phyloP scores from a whole-genome alignment of 2,797 vertebrate species.

The Brotula barbata region DNA sequence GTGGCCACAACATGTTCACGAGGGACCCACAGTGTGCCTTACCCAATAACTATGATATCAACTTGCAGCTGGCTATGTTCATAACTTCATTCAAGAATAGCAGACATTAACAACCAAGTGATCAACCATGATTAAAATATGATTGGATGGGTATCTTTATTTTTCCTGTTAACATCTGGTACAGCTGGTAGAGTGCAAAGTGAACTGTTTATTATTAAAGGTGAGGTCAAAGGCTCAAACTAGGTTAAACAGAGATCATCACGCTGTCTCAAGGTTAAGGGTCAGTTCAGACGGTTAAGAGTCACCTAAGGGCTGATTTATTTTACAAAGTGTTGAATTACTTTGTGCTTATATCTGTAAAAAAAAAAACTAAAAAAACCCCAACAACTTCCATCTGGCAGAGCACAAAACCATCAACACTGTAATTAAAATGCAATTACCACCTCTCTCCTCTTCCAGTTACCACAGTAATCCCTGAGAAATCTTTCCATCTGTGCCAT shows the following conservation, averaged over 20 bases:
- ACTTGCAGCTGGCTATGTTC: too few species aligned
- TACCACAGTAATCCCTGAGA: slow-evolving; percentile 91
- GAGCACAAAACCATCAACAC: slow-evolving; percentile 92
- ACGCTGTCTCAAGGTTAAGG: slow-evolving; percentile 54
- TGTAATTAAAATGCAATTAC: slow-evolving; percentile 99
- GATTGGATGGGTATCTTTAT: too few species aligned
- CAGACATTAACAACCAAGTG: too few species aligned
- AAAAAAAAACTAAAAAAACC: too few species aligned
- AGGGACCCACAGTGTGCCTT: too few species aligned
- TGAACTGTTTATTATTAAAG: neutral
- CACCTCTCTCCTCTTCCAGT: slow-evolving; percentile 88
- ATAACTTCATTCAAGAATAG: too few species aligned
- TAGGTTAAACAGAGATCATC: slow-evolving; percentile 50
- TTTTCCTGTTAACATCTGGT: neutral
- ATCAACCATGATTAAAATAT: too few species aligned
- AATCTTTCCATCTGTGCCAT: slow-evolving; percentile 95
- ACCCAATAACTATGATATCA: too few species aligned
- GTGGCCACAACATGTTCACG: too few species aligned
- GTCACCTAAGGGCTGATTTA: slow-evolving; percentile 69
- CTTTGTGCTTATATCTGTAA: slow-evolving; percentile 89
- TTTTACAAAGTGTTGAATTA: slow-evolving; percentile 77
- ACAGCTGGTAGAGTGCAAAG: neutral
- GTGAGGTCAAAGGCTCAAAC: slow-evolving; percentile 22
- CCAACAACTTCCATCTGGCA: slow-evolving; percentile 98
- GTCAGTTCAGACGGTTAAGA: slow-evolving; percentile 63